A percentile compares a stretch with the other conserved stretches of the same genome.
Evolutionary conservation across 2,797 vertebrate genomes (phyloP).

Genomic region (Halcyon smyrnensis): DNA sequence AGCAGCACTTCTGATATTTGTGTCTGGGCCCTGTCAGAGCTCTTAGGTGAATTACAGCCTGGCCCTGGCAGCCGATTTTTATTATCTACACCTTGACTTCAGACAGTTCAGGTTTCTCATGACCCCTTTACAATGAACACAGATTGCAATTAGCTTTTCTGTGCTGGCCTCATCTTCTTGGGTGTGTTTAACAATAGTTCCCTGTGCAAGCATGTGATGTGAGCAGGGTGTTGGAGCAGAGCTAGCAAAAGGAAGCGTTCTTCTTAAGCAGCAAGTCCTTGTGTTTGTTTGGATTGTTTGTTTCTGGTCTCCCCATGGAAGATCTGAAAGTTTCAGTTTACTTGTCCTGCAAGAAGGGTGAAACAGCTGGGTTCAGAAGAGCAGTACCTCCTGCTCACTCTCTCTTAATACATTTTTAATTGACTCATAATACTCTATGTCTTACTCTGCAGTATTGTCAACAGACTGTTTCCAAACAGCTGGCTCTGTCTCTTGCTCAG

Average conservation of each 20-base stretch:
- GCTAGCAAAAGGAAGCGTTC: not conserved
- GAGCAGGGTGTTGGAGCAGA: not conserved
- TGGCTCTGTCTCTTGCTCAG: not conserved
- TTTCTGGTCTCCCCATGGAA: not conserved
- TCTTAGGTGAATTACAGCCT: not conserved
- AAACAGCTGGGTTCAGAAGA: slow-evolving; percentile 13
- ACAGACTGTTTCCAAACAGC: slow-evolving; percentile 27
- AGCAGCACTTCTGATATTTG: not conserved
- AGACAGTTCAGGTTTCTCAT: not conserved
- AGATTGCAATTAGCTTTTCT: not conserved
- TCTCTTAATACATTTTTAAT: not conserved
- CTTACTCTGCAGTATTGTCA: not conserved
- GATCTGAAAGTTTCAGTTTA: not conserved
- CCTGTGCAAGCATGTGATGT: not conserved
- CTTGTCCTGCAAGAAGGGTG: not conserved
- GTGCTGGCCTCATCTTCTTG: not conserved
- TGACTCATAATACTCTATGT: not conserved
- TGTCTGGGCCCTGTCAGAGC: not conserved
- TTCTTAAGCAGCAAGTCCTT: not conserved
- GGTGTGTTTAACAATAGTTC: not conserved
- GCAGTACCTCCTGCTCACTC: not conserved
- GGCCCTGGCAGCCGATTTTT: not conserved
- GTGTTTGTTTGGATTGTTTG: not conserved
- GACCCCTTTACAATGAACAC: not conserved
- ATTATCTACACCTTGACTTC: not conserved